A percentile compares a stretch with the other conserved stretches of the same genome.
Evolutionary conservation across 2,113 vertebrate genomes (phyloP).

Genomic region (Microtus richardsoni): DNA sequence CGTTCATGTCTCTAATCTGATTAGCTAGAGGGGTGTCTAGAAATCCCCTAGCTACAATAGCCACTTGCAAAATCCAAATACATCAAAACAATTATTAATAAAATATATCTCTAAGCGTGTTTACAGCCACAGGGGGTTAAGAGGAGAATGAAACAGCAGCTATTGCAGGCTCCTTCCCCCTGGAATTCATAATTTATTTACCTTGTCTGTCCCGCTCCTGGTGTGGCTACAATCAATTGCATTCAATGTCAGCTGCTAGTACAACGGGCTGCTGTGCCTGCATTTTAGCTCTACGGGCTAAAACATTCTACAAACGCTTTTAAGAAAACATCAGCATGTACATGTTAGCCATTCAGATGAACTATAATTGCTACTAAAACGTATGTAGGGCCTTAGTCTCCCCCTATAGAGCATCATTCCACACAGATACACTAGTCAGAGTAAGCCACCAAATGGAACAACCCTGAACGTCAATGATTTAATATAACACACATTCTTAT

Average conservation of each 20-base stretch:
- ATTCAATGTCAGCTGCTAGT: constrained; percentile 38
- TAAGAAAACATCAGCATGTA: constrained; percentile 30
- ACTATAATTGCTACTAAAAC: constrained; percentile 53
- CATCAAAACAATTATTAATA: constrained; percentile 80
- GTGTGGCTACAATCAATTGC: constrained; percentile 58
- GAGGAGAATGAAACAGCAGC: constrained; percentile 75
- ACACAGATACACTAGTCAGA: not conserved
- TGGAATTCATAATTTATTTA: constrained; percentile 51
- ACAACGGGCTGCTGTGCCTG: constrained; percentile 28
- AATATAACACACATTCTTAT: constrained; percentile 24
- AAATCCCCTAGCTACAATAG: constrained; percentile 79
- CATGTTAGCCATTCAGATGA: not conserved
- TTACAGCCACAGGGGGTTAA: constrained; percentile 62
- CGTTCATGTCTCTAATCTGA: constrained; percentile 78
- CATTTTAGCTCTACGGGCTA: not conserved
- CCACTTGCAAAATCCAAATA: constrained; percentile 80
- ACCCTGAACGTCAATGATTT: not conserved
- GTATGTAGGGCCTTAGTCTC: not conserved
- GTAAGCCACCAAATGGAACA: constrained; percentile 6
- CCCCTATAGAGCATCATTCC: not conserved
- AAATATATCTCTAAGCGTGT: constrained; percentile 62
- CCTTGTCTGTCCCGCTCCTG: constrained; percentile 37
- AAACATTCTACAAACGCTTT: not conserved
- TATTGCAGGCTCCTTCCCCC: constrained; percentile 11
- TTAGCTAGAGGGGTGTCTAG: constrained; percentile 78